A percentile compares a stretch with the other conserved stretches of the same genome.
These are phyloP conservation scores for Trachemys scripta DNA, from an alignment of 2,113 vertebrate species.

Conservation along the genomic window DNA sequence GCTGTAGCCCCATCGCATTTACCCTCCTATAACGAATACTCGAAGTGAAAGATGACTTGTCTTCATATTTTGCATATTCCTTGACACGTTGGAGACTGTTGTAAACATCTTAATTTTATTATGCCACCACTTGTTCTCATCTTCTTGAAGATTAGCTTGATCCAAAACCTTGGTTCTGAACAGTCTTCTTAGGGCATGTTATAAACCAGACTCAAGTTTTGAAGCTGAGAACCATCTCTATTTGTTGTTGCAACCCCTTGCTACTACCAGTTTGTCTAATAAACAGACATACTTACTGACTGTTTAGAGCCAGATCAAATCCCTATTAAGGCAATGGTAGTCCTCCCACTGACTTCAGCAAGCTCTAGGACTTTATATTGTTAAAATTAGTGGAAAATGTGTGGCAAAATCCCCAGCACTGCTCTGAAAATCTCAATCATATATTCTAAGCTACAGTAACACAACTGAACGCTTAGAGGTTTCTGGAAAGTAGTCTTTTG, in stretches of 20 bases:
- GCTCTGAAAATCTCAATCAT: not conserved
- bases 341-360: not conserved
- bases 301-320: not conserved
- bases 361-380: not conserved
- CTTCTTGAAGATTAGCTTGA: not conserved
- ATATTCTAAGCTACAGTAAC: not conserved
- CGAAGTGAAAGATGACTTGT: not conserved
- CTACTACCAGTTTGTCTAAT: not conserved
- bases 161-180: not conserved
- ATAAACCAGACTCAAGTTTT: not conserved
- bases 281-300: not conserved
- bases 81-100: not conserved
- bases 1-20: not conserved
- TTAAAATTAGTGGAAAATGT: not conserved
- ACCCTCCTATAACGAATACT: not conserved
- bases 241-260: not conserved
- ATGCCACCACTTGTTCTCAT: not conserved
- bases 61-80: not conserved
- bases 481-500: not conserved
- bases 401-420: not conserved
- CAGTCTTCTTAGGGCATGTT: not conserved
- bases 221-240: not conserved
- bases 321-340: not conserved
- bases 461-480: not conserved
- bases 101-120: not conserved